A percentile compares a stretch with the other conserved stretches of the same genome.
These are phyloP conservation scores for Asteroscopus sphinx DNA, from an alignment of 2,888 invertebrate genomes.

Conservation along the genomic window DNA sequence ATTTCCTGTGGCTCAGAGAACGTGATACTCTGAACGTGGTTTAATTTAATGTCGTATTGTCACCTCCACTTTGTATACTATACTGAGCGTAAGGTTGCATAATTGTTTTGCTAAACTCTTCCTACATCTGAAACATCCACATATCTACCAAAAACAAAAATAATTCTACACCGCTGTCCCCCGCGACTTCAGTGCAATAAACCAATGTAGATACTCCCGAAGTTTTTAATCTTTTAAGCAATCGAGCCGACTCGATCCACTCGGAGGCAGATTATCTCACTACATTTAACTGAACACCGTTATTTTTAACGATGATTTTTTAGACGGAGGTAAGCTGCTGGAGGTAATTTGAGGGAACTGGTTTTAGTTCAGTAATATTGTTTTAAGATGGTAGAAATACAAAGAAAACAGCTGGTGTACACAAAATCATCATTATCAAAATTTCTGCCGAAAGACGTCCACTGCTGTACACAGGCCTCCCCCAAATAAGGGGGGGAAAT, in stretches of 20 bases:
- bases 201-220: conserved; percentile 53
- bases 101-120: too few relatives aligned
- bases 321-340: conserved; percentile 38
- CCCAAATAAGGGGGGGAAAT: too few relatives aligned
- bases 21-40: too few relatives aligned
- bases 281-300: conserved; percentile 74
- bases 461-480: too few relatives aligned
- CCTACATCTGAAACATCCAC: too few relatives aligned
- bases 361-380: not conserved
- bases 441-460: too few relatives aligned
- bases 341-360: conserved; percentile 4
- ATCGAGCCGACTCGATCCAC: conserved; percentile 66
- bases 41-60: too few relatives aligned
- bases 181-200: conserved; percentile 13
- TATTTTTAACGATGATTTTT: conserved; percentile 57
- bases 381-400: not conserved
- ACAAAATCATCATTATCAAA: too few relatives aligned
- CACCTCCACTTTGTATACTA: too few relatives aligned
- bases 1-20: too few relatives aligned
- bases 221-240: conserved; percentile 78
- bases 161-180: not conserved
- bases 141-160: conserved; percentile 5
- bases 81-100: too few relatives aligned
- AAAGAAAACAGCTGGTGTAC: not conserved
- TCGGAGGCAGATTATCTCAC: conserved; percentile 73